phyloP scores from a whole-genome alignment of 2,113 vertebrate species.

The Malurus alboscapulatus region DNA sequence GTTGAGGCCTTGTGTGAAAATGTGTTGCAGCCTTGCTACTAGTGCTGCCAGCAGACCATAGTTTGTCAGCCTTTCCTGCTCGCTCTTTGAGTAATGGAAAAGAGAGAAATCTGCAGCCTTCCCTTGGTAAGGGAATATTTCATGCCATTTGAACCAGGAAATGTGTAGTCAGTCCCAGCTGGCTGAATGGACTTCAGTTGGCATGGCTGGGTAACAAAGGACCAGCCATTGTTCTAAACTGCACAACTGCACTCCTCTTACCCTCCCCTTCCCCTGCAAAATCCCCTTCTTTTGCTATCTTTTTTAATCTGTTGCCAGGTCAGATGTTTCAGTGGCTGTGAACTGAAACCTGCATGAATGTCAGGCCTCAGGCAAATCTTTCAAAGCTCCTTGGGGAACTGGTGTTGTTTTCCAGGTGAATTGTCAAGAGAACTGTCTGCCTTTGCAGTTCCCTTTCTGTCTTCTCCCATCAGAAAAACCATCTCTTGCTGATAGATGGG shows the following conservation, averaged over 20 bases:
- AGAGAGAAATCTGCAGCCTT: not conserved
- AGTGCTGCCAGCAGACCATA: not conserved
- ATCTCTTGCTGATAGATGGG: not conserved
- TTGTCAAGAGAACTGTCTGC: not conserved
- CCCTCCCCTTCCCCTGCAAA: not conserved
- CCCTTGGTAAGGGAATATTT: not conserved
- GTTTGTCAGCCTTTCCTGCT: not conserved
- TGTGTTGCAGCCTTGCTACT: accelerated
- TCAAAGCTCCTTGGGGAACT: not conserved
- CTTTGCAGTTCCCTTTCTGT: not conserved
- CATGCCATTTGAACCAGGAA: not conserved
- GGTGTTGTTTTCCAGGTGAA: not conserved
- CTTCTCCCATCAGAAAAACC: not conserved
- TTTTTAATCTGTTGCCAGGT: not conserved
- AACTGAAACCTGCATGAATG: not conserved
- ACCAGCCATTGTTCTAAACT: not conserved
- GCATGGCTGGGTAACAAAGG: not conserved
- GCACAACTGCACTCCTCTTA: not conserved
- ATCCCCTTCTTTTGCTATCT: not conserved
- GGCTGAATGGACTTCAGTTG: not conserved
- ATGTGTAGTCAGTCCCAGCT: not conserved
- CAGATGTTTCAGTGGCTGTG: not conserved
- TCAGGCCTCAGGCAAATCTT: not conserved
- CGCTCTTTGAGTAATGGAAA: not conserved
- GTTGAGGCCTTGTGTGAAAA: not conserved